These are phyloP conservation scores for Linnaemya vulpina DNA, from an alignment of 2,888 invertebrate genomes.

Conservation along the genomic window DNA sequence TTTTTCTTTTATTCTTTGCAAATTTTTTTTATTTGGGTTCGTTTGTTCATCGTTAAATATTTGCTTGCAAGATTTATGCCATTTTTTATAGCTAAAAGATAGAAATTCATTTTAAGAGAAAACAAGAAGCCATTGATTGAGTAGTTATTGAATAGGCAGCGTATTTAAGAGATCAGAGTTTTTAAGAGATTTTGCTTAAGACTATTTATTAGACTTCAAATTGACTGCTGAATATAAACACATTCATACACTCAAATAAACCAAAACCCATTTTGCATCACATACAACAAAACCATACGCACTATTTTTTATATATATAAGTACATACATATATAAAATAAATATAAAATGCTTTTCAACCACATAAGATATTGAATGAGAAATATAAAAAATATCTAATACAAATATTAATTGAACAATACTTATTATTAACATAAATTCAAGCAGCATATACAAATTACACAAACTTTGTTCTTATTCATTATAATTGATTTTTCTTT, in stretches of 20 bases:
- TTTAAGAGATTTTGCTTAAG: neutral
- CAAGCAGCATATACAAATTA: slow-evolving; percentile 51
- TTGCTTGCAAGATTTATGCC: slow-evolving; percentile 58
- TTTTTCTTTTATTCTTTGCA: slow-evolving; percentile 45
- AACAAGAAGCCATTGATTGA: slow-evolving; percentile 28
- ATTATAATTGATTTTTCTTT: neutral
- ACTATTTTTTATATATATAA: neutral
- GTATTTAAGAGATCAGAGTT: neutral
- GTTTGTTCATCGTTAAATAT: slow-evolving; percentile 42
- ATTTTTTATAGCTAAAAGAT: slow-evolving; percentile 49
- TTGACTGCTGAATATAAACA: slow-evolving; percentile 19
- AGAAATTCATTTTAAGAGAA: slow-evolving; percentile 7
- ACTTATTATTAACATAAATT: slow-evolving; percentile 39
- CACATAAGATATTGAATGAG: slow-evolving; percentile 32
- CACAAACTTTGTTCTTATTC: slow-evolving; percentile 49
- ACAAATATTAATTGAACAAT: slow-evolving; percentile 25
- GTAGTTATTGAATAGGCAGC: slow-evolving; percentile 16
- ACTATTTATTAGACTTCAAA: slow-evolving; percentile 19
- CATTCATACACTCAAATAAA: neutral
- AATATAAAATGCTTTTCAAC: slow-evolving; percentile 44
- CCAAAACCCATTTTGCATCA: slow-evolving; percentile 33
- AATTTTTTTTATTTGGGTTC: slow-evolving; percentile 15
- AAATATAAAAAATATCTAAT: slow-evolving; percentile 31
- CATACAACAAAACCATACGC: slow-evolving; percentile 24
- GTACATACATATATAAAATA: neutral